Conservation (phyloP, 2,113 vertebrate species). For the Calcarius ornatus region DNA sequence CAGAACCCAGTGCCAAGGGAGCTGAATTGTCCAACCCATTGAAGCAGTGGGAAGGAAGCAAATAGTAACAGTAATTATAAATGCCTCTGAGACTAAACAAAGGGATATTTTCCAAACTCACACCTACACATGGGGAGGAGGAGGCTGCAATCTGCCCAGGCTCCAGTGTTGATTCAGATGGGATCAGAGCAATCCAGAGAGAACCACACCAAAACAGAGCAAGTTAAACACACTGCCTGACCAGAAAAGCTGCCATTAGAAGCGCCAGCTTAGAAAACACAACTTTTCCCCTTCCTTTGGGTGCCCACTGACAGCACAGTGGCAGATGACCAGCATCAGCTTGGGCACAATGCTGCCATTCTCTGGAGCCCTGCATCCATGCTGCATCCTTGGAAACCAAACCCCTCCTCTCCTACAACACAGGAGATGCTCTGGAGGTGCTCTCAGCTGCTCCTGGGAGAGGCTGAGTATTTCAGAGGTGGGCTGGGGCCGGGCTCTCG, state of each 20-base stretch:
- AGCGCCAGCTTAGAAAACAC: neutral
- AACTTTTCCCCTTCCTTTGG: neutral
- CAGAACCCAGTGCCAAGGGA: neutral
- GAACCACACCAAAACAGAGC: fast-evolving
- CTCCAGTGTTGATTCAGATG: fast-evolving
- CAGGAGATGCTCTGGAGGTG: neutral
- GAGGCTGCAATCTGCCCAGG: neutral
- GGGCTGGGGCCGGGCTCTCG: neutral
- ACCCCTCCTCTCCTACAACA: fast-evolving
- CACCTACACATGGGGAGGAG: fast-evolving
- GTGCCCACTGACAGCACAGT: neutral
- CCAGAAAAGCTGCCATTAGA: neutral
- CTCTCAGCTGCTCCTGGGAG: neutral
- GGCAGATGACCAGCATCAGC: neutral
- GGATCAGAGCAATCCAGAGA: neutral
- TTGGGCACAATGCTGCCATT: fast-evolving
- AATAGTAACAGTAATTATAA: neutral
- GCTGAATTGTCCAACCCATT: fast-evolving
- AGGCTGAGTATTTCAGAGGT: neutral
- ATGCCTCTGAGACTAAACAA: neutral
- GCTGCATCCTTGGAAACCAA: neutral
- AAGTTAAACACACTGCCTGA: neutral
- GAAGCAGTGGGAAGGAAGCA: neutral
- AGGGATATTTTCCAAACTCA: neutral
- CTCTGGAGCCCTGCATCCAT: neutral